Conservation (phyloP, 2,113 vertebrate genomes). For the Cyanoliseus patagonus region DNA sequence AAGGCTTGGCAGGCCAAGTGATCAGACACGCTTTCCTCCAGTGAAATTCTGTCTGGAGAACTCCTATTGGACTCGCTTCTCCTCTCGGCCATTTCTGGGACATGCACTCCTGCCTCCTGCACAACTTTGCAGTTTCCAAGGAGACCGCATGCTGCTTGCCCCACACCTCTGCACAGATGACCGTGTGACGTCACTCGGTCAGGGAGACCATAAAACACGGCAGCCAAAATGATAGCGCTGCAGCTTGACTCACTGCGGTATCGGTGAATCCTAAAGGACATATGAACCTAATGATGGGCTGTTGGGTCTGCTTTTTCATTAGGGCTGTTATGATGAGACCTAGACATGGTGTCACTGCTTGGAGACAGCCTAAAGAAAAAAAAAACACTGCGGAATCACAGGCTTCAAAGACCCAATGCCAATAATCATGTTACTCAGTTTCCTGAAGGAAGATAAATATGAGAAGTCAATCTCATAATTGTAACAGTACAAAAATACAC, state of each 20-base stretch:
- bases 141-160: slow-evolving; percentile 36
- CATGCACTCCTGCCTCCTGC: background rate
- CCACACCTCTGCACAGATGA: background rate
- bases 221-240: background rate
- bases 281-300: slow-evolving; percentile 15
- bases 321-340: slow-evolving; percentile 40
- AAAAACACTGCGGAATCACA: background rate
- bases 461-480: slow-evolving; percentile 14
- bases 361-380: slow-evolving; percentile 53
- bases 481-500: background rate
- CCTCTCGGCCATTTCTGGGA: background rate
- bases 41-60: background rate
- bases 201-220: slow-evolving; percentile 46
- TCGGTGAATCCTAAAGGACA: slow-evolving; percentile 49
- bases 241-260: slow-evolving; percentile 20
- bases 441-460: slow-evolving; percentile 40
- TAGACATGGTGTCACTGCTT: slow-evolving; percentile 65
- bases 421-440: slow-evolving; percentile 14
- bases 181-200: slow-evolving; percentile 58
- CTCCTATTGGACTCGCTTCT: background rate
- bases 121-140: slow-evolving; percentile 41
- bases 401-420: slow-evolving; percentile 21
- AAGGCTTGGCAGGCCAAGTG: background rate
- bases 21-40: background rate
- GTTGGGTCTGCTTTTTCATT: slow-evolving; percentile 50